These are phyloP conservation scores for Acanthosepion pharaonis DNA, from an alignment of 2,888 invertebrate species.

Conservation along the genomic window DNA sequence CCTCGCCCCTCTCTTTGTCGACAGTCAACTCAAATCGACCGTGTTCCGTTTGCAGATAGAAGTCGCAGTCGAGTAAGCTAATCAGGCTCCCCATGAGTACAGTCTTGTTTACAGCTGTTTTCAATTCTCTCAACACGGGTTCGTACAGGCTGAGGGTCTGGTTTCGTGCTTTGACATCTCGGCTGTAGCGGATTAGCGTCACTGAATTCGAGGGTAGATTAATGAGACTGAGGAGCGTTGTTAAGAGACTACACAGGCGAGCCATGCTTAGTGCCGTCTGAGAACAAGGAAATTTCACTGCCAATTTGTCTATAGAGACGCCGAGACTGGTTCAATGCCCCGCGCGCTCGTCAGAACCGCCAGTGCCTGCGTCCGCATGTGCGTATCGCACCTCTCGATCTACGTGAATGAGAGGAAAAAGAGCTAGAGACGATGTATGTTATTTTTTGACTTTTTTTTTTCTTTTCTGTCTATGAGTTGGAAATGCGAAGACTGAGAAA, in stretches of 20 bases:
- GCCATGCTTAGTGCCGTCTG: background rate
- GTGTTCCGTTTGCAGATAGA: background rate
- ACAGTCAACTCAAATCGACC: constrained; percentile 8
- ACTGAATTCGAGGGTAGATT: background rate
- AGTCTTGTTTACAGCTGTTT: background rate
- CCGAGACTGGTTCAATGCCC: background rate
- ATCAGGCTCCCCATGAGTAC: background rate
- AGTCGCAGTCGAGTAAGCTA: background rate
- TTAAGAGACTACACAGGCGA: background rate
- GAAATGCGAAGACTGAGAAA: constrained; percentile 6
- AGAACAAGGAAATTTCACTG: background rate
- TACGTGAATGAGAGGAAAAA: background rate
- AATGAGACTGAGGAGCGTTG: background rate
- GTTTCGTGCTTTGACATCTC: background rate
- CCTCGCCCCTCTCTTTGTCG: constrained; percentile 2
- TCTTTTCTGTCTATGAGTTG: background rate
- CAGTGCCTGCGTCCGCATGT: background rate
- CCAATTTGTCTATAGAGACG: background rate
- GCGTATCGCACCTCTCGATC: background rate
- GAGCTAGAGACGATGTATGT: background rate
- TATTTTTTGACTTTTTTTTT: background rate
- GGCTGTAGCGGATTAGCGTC: background rate
- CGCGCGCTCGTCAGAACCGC: background rate
- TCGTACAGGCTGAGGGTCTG: constrained; percentile 11
- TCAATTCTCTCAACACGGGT: background rate